These are phyloP conservation scores for Macrophya alboannulata DNA, from an alignment of 2,888 invertebrate species.

Conservation along the genomic window DNA sequence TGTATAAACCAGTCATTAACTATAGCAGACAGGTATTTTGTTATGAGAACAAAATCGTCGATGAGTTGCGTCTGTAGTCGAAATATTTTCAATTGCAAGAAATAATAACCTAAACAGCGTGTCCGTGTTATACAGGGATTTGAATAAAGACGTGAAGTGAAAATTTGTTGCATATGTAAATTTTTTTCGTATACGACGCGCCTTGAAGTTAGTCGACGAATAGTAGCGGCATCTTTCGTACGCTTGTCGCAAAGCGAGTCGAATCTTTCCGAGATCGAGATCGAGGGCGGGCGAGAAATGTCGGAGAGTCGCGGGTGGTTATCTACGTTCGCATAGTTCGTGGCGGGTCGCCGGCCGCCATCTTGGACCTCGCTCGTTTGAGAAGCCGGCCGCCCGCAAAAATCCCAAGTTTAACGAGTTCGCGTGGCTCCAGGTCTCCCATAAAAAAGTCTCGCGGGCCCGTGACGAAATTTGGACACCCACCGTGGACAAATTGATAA, in stretches of 20 bases:
- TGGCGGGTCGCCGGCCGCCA: constrained; percentile 89
- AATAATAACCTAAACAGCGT: neutral
- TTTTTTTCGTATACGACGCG: neutral
- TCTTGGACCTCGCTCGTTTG: constrained; percentile 89
- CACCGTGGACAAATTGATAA: constrained; percentile 74
- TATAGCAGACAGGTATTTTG: neutral
- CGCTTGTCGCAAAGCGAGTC: constrained; percentile 12
- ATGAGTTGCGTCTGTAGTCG: neutral
- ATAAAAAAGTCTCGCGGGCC: constrained; percentile 67
- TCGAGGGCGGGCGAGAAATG: neutral
- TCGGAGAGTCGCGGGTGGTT: constrained; percentile 32
- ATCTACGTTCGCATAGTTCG: constrained; percentile 72
- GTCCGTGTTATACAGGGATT: neutral
- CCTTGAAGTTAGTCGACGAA: constrained; percentile 27
- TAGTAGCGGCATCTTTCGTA: constrained; percentile 26
- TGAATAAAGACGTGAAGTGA: constrained; percentile 21
- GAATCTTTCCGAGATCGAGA: neutral
- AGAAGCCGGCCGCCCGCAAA: constrained; percentile 86
- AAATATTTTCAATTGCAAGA: neutral
- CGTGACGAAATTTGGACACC: constrained; percentile 67
- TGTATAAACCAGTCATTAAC: too few relatives aligned
- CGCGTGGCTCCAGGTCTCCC: constrained; percentile 71
- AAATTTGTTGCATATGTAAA: neutral
- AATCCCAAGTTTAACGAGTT: constrained; percentile 75
- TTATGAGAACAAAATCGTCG: neutral